phyloP scores from a whole-genome alignment of 2,888 invertebrate genomes.

The Sinohyriopsis cumingii region DNA sequence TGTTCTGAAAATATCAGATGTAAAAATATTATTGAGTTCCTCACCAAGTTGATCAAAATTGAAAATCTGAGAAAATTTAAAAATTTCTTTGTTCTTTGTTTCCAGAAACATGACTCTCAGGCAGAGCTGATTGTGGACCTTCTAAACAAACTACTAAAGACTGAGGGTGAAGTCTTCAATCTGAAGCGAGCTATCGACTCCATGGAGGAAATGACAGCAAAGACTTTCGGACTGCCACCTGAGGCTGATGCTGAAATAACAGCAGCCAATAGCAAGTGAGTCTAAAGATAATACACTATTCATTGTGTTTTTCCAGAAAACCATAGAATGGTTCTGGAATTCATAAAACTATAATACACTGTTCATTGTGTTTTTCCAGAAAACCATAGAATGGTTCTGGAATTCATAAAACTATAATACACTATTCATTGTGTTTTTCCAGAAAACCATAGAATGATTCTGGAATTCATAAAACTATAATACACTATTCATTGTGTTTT shows the following conservation, averaged over 20 bases:
- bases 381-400: too few relatives aligned
- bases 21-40: too few relatives aligned
- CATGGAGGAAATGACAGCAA: conserved; percentile 55
- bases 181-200: conserved; percentile 57
- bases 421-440: background rate
- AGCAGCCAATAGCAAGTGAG: conserved; percentile 55
- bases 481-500: background rate
- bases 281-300: background rate
- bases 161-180: conserved; percentile 34
- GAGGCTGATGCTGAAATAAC: conserved; percentile 46
- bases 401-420: background rate
- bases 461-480: background rate
- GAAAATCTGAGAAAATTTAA: too few relatives aligned
- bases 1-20: too few relatives aligned
- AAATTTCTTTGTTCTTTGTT: too few relatives aligned
- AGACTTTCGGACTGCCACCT: conserved; percentile 55
- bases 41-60: too few relatives aligned
- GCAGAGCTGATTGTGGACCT: conserved; percentile 40
- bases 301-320: too few relatives aligned
- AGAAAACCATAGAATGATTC: too few relatives aligned
- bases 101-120: background rate
- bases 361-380: too few relatives aligned
- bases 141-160: conserved; percentile 41
- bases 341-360: background rate
- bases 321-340: too few relatives aligned